phyloP scores from a whole-genome alignment of 1,140 invertebrate genomes.

The Lepidotrigona ventralis region DNA sequence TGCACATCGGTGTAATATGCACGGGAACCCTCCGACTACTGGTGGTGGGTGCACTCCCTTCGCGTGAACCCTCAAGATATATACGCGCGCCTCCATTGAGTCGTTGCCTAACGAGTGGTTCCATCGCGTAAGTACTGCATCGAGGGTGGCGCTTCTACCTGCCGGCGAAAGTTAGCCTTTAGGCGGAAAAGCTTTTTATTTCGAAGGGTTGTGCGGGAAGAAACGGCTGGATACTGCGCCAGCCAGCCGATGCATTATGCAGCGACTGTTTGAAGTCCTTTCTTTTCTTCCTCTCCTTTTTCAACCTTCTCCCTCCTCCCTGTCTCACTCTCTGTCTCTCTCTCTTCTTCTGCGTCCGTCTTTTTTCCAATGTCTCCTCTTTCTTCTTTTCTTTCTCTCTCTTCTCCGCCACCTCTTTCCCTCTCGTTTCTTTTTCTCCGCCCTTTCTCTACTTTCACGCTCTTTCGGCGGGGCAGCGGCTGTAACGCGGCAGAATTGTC shows the following conservation, averaged over 20 bases:
- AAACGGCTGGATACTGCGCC: slow-evolving; percentile 45
- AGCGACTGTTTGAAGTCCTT: slow-evolving; percentile 69
- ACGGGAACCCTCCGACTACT: neutral
- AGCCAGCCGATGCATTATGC: slow-evolving; percentile 67
- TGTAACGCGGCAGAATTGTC: slow-evolving; percentile 55
- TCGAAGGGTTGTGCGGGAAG: slow-evolving; percentile 53
- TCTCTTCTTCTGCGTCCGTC: neutral
- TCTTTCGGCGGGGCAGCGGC: slow-evolving; percentile 47
- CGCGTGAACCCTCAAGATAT: slow-evolving; percentile 45
- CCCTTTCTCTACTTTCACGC: slow-evolving; percentile 54
- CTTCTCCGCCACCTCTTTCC: no score
- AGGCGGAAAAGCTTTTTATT: slow-evolving; percentile 65
- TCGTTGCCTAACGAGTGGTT: slow-evolving; percentile 46
- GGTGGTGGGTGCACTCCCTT: neutral
- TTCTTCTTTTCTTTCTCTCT: neutral
- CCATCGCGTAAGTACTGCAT: slow-evolving; percentile 44
- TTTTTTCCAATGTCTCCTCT: neutral
- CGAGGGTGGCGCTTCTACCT: slow-evolving; percentile 34
- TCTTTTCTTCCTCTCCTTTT: slow-evolving; percentile 52
- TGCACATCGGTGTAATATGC: neutral
- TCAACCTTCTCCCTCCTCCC: neutral
- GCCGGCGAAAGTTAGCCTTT: slow-evolving; percentile 62
- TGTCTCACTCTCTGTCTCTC: neutral
- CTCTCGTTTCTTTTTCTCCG: neutral
- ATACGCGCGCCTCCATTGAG: slow-evolving; percentile 7